Percentiles rank a stretch among this genome's conserved stretches.
phyloP scores from a whole-genome alignment of 1,140 invertebrate species.

The Sitophilus oryzae region DNA sequence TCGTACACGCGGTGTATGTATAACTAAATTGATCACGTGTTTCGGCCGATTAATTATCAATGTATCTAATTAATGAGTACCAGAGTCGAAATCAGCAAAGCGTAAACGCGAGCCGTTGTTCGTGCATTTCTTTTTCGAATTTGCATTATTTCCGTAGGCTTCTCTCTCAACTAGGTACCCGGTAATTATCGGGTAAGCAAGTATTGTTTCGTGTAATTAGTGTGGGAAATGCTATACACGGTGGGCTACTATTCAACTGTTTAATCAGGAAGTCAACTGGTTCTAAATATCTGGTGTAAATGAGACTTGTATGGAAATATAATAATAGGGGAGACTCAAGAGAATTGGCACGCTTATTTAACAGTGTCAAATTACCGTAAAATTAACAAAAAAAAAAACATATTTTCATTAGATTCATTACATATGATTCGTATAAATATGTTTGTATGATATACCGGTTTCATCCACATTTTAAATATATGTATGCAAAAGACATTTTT shows the following conservation, averaged over 20 bases:
- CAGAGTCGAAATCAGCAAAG: neutral
- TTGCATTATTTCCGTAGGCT: neutral
- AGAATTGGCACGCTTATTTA: too few relatives aligned
- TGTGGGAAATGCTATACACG: neutral
- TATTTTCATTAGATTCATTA: too few relatives aligned
- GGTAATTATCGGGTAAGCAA: neutral
- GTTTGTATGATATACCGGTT: too few relatives aligned
- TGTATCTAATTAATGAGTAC: neutral
- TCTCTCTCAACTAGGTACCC: neutral
- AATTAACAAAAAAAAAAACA: too few relatives aligned
- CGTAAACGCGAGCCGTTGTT: neutral
- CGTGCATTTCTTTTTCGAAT: neutral
- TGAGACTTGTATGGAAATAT: too few relatives aligned
- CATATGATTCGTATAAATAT: too few relatives aligned
- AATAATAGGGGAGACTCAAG: too few relatives aligned
- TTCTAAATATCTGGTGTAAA: too few relatives aligned
- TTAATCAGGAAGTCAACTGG: too few relatives aligned
- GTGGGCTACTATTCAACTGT: neutral
- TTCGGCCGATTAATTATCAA: neutral
- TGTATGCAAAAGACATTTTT: too few relatives aligned
- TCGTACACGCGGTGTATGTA: neutral
- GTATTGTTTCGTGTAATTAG: neutral
- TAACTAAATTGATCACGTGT: neutral
- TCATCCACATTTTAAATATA: too few relatives aligned
- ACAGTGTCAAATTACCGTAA: too few relatives aligned